Evolutionary conservation across 2,888 invertebrate genomes (phyloP).

Genomic region (Minunthozetes semirufus): DNA sequence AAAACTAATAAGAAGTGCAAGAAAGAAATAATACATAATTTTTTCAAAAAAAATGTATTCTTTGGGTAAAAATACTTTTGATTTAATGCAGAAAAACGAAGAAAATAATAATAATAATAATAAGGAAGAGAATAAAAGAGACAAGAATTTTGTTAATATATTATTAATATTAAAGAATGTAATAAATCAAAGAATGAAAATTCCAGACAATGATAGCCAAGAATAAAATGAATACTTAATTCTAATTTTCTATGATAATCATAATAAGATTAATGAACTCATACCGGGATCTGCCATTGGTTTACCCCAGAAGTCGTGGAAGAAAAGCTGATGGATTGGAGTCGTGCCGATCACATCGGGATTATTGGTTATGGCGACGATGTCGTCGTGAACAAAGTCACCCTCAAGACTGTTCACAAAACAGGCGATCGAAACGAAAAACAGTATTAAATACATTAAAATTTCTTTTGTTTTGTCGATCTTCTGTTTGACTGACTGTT

Average conservation of each 20-base stretch:
- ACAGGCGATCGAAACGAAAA: slow-evolving; percentile 37
- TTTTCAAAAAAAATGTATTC: not conserved
- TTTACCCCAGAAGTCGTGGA: slow-evolving; percentile 84
- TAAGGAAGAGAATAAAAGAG: not conserved
- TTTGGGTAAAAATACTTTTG: too few species aligned
- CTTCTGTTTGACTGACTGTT: not conserved
- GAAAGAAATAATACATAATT: not conserved
- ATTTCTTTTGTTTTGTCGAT: slow-evolving; percentile 13
- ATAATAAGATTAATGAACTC: not conserved
- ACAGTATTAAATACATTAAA: slow-evolving; percentile 33
- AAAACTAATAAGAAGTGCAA: too few species aligned
- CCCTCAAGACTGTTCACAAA: slow-evolving; percentile 56
- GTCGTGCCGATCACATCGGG: slow-evolving; percentile 67
- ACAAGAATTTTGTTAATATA: not conserved
- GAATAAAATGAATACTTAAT: not conserved
- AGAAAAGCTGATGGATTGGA: slow-evolving; percentile 58
- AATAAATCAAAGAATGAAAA: not conserved
- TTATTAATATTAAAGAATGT: not conserved
- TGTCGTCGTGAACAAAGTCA: slow-evolving; percentile 81
- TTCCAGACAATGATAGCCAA: not conserved
- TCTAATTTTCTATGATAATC: not conserved
- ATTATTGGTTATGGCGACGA: slow-evolving; percentile 73
- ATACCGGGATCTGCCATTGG: slow-evolving; percentile 72
- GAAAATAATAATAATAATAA: too few species aligned
- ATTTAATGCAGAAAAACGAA: too few species aligned